Percentiles rank a stretch among this genome's conserved stretches.
Evolutionary conservation across 2,888 invertebrate species (phyloP).

Genomic region (Hyposoter didymator): DNA sequence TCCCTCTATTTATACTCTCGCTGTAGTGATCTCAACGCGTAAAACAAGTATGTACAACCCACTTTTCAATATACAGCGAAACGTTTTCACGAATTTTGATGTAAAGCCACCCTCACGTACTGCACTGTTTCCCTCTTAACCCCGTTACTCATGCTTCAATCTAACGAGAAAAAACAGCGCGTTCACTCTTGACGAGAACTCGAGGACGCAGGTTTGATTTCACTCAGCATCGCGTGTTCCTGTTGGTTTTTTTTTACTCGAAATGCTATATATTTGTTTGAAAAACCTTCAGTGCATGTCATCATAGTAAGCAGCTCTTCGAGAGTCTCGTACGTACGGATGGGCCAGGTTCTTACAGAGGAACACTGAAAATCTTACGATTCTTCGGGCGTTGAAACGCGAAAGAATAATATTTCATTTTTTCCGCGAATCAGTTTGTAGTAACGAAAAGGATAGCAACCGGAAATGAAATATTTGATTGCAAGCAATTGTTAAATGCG

Average conservation of each 20-base stretch:
- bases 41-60: slow-evolving; percentile 39
- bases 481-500: background rate
- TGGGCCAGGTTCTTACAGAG: background rate
- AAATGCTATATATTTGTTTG: background rate
- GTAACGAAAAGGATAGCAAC: background rate
- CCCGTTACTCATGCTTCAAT: slow-evolving; percentile 41
- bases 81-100: slow-evolving; percentile 25
- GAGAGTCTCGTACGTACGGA: background rate
- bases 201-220: slow-evolving; percentile 3
- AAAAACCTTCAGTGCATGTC: background rate
- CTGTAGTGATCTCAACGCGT: slow-evolving; percentile 41
- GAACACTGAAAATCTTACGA: no score
- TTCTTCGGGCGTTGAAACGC: background rate
- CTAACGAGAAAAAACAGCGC: slow-evolving; percentile 11
- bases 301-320: background rate
- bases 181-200: slow-evolving; percentile 11
- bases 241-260: background rate
- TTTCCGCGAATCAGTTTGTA: background rate
- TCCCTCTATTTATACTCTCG: slow-evolving; percentile 1
- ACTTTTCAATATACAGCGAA: slow-evolving; percentile 34
- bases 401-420: background rate
- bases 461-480: background rate
- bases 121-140: slow-evolving; percentile 52
- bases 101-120: background rate
- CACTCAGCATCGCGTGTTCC: background rate